phyloP scores from a whole-genome alignment of 2,888 invertebrate genomes.

The Sesamia inferens region DNA sequence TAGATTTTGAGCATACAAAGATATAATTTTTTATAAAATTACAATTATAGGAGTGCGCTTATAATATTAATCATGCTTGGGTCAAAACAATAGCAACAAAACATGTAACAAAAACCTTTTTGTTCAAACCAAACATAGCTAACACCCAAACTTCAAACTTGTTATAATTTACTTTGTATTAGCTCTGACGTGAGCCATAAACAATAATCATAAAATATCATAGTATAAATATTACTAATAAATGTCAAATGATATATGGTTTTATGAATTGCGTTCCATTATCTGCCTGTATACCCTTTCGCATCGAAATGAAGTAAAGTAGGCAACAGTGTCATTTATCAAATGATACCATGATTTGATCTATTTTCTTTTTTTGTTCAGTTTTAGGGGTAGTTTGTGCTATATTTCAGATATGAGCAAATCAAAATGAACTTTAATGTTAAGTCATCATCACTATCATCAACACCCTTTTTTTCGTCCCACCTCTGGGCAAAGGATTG shows the following conservation, averaged over 20 bases:
- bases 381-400: too few relatives aligned
- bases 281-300: slow-evolving; percentile 41
- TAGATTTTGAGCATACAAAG: too few relatives aligned
- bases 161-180: neutral
- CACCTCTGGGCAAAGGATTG: too few relatives aligned
- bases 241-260: slow-evolving; percentile 51
- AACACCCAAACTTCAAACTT: neutral
- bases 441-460: too few relatives aligned
- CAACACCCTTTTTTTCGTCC: too few relatives aligned
- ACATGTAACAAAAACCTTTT: neutral
- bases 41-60: neutral
- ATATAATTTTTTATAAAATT: too few relatives aligned
- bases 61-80: slow-evolving; percentile 12
- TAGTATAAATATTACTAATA: too few relatives aligned
- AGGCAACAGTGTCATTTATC: neutral
- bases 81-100: slow-evolving; percentile 2
- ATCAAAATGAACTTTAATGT: neutral
- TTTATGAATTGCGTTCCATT: slow-evolving; percentile 50
- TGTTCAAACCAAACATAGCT: too few relatives aligned
- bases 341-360: neutral
- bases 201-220: slow-evolving; percentile 42
- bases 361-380: neutral
- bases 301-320: neutral
- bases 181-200: slow-evolving; percentile 1
- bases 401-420: neutral